A percentile compares a stretch with the other conserved stretches of the same genome.
Conservation (phyloP, 1,140 invertebrate genomes). For the Achatina immaculata region DNA sequence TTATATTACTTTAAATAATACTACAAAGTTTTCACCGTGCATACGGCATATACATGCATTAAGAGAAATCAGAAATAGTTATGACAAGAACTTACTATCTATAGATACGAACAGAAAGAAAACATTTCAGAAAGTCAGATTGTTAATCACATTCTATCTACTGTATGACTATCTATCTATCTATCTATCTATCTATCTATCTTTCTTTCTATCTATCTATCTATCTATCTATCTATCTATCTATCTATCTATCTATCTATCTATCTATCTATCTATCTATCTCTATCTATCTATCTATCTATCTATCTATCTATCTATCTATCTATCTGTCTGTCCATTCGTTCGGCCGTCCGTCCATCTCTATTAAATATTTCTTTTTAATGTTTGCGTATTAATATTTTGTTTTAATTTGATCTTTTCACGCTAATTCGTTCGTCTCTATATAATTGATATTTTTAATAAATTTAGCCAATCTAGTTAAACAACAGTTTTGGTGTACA, state of each 20-base stretch:
- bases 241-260: conserved; percentile 18
- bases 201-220: conserved; percentile 17
- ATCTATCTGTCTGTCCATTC: conserved; percentile 17
- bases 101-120: background rate
- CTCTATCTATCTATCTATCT: background rate
- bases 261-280: conserved; percentile 21
- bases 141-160: background rate
- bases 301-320: background rate
- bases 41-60: too few species aligned
- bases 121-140: too few species aligned
- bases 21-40: too few species aligned
- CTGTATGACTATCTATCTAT: conserved; percentile 6
- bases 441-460: too few species aligned
- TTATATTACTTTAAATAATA: too few species aligned
- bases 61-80: background rate
- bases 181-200: conserved; percentile 22
- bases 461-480: too few species aligned
- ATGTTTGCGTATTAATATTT: too few species aligned
- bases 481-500: too few species aligned
- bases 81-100: background rate
- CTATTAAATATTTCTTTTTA: too few species aligned
- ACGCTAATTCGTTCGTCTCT: too few species aligned
- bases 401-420: too few species aligned
- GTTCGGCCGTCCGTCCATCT: background rate
- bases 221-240: conserved; percentile 22